Conservation (phyloP, 2,888 invertebrate genomes). For the Cerastoderma edule region DNA sequence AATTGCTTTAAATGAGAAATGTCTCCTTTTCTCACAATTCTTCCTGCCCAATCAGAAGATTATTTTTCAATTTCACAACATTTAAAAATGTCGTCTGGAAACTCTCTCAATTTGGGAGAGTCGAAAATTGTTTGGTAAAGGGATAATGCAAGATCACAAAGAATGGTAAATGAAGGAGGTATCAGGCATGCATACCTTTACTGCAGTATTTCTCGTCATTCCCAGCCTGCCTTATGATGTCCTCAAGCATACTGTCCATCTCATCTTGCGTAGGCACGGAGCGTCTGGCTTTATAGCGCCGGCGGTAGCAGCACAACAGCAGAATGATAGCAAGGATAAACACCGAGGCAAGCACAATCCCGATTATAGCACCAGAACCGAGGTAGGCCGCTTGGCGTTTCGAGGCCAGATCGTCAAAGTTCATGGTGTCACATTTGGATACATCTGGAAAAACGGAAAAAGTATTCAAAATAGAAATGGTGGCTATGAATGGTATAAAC, state of each 20-base stretch:
- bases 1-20: too few species aligned
- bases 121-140: too few species aligned
- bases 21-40: too few species aligned
- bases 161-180: too few species aligned
- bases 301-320: constrained; percentile 53
- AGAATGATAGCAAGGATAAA: constrained; percentile 62
- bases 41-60: too few species aligned
- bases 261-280: constrained; percentile 66
- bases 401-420: neutral
- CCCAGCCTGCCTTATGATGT: constrained; percentile 68
- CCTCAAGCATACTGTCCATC: constrained; percentile 66
- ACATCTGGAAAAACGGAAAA: constrained; percentile 62
- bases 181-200: too few species aligned
- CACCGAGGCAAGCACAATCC: constrained; percentile 59
- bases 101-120: too few species aligned
- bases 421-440: constrained; percentile 60
- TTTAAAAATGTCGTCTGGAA: too few species aligned
- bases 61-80: too few species aligned
- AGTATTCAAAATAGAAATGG: too few species aligned
- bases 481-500: too few species aligned
- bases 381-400: constrained; percentile 1
- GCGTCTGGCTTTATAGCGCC: constrained; percentile 38
- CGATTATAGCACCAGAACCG: constrained; percentile 58
- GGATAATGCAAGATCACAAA: too few species aligned
- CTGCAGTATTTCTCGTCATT: constrained; percentile 72